Percentiles rank a stretch among this genome's conserved stretches.
Conservation (phyloP, 2,113 vertebrate genomes). For the Eurystomus gularis region DNA sequence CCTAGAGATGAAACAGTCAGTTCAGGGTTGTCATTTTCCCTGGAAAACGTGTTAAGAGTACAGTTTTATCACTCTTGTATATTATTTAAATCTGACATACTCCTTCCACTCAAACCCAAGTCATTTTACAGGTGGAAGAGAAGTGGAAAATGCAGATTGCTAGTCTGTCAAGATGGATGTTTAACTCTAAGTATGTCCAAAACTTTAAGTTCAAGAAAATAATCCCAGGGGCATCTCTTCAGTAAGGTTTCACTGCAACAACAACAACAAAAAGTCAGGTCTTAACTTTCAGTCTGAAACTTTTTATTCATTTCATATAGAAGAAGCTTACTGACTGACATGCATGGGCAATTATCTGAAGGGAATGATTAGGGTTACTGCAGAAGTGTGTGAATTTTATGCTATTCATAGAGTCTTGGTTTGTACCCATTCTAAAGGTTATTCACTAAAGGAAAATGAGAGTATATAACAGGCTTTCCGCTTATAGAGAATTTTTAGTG, state of each 20-base stretch:
- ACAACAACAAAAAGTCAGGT: neutral
- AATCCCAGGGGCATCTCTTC: neutral
- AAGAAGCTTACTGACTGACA: neutral
- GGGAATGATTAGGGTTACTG: neutral
- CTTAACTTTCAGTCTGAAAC: neutral
- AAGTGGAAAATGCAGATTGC: neutral
- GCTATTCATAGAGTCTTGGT: neutral
- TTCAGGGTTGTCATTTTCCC: neutral
- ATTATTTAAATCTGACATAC: neutral
- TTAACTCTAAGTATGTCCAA: neutral
- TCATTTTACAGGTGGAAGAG: neutral
- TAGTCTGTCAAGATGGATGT: neutral
- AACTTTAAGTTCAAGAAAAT: neutral
- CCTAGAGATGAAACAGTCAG: neutral
- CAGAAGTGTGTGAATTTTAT: neutral
- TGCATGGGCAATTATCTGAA: neutral
- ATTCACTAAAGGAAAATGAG: constrained; percentile 26
- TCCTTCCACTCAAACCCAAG: neutral
- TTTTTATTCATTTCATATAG: neutral
- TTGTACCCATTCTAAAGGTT: neutral
- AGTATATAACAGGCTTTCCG: neutral
- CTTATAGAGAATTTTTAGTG: constrained; percentile 21
- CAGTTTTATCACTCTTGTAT: neutral
- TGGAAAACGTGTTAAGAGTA: neutral
- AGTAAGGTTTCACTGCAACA: neutral